These are phyloP conservation scores for Molossus molossus DNA, from an alignment of 2,797 vertebrate genomes.

Conservation along the genomic window DNA sequence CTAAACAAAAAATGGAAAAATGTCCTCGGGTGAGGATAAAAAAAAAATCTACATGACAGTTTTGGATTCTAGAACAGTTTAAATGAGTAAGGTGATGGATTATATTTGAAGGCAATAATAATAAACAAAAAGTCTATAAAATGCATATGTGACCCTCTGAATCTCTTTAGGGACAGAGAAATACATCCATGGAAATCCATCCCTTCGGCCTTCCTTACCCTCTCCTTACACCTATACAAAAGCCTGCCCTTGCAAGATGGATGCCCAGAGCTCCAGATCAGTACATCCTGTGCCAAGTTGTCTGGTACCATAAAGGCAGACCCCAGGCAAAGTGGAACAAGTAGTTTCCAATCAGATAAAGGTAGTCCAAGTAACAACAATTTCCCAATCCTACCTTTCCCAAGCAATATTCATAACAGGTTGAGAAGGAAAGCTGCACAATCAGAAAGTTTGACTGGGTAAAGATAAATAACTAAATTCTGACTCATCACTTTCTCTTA, in stretches of 20 bases:
- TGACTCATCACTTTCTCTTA: constrained; percentile 41
- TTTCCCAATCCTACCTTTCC: not conserved
- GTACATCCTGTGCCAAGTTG: not conserved
- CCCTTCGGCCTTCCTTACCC: not conserved
- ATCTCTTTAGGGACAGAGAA: not conserved
- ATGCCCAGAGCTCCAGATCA: not conserved
- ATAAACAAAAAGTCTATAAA: constrained; percentile 18
- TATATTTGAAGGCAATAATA: constrained; percentile 33
- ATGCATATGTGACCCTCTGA: not conserved
- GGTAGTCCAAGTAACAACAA: not conserved
- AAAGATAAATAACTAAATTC: not conserved
- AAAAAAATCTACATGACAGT: not conserved
- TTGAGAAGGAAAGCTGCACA: not conserved
- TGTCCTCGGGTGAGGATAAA: too few relatives aligned
- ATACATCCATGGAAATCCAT: not conserved
- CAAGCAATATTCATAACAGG: constrained; percentile 31
- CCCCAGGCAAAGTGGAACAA: not conserved
- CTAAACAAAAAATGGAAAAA: too few relatives aligned
- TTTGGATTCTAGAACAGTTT: constrained; percentile 6
- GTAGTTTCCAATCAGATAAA: constrained; percentile 36
- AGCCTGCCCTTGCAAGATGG: not conserved
- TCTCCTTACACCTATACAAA: not conserved
- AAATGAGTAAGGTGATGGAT: not conserved
- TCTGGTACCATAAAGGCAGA: constrained; percentile 28
- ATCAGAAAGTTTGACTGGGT: constrained; percentile 11